Percentiles rank a stretch among this genome's conserved stretches.
Evolutionary conservation across 2,888 invertebrate genomes (phyloP).

Genomic region (Tridacna crocea): DNA sequence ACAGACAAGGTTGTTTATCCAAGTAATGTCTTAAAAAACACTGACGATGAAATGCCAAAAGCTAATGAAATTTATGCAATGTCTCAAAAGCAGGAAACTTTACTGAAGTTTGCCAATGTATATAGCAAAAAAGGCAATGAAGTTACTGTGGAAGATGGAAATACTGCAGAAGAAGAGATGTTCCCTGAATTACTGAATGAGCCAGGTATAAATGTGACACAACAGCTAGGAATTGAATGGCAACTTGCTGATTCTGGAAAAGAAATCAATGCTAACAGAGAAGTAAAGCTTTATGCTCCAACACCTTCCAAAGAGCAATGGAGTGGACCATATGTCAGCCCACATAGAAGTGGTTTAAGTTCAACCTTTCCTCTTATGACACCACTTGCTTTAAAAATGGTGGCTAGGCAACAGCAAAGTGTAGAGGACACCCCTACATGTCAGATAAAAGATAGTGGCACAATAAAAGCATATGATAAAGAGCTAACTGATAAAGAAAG

Average conservation of each 20-base stretch:
- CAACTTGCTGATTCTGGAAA: neutral
- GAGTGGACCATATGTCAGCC: neutral
- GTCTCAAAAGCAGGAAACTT: too few species aligned
- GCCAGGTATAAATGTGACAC: neutral
- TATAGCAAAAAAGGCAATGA: neutral
- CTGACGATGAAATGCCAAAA: neutral
- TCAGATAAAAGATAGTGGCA: neutral
- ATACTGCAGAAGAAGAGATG: neutral
- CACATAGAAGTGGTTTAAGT: neutral
- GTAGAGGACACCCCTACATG: neutral
- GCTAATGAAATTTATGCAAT: neutral
- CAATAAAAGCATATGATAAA: neutral
- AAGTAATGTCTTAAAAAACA: neutral
- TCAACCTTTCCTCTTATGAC: constrained; percentile 51
- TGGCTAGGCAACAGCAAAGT: constrained; percentile 40
- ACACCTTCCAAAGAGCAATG: neutral
- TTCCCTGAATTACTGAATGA: neutral
- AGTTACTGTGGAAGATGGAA: neutral
- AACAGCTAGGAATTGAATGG: too few species aligned
- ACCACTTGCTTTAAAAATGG: constrained; percentile 56
- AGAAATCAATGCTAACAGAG: neutral
- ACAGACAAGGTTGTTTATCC: constrained; percentile 14
- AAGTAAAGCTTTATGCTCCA: constrained; percentile 11
- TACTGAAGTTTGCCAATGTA: too few species aligned
- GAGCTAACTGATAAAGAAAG: neutral